phyloP scores from a whole-genome alignment of 2,113 vertebrate species.

The Calyptommatus sinebrachiatus region DNA sequence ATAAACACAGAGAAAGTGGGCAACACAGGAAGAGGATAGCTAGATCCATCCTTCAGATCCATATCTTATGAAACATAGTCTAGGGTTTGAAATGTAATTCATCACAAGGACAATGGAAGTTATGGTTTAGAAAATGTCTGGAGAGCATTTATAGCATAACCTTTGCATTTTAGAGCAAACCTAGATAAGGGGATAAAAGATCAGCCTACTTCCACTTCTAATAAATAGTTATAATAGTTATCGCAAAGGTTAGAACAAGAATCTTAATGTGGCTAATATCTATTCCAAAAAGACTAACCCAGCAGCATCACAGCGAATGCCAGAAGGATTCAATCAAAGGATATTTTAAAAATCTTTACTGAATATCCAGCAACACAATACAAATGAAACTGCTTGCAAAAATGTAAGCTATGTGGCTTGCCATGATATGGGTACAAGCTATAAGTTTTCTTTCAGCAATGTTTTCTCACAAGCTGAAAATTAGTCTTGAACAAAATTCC shows the following conservation, averaged over 20 bases:
- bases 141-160: too few species aligned
- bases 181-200: not conserved
- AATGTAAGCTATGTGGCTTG: not conserved
- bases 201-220: not conserved
- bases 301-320: not conserved
- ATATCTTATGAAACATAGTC: too few species aligned
- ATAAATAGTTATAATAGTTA: not conserved
- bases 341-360: not conserved
- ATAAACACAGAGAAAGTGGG: too few species aligned
- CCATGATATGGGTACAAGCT: not conserved
- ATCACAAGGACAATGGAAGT: not conserved
- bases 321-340: not conserved
- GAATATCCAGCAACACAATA: not conserved
- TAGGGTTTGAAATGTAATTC: too few species aligned
- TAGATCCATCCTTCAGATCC: too few species aligned
- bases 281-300: not conserved
- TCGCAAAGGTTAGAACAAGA: not conserved
- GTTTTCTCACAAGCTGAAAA: not conserved
- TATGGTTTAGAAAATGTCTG: not conserved
- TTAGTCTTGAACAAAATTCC: constrained; percentile 7
- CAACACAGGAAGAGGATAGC: too few species aligned
- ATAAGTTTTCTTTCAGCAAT: not conserved
- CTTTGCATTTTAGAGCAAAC: not conserved
- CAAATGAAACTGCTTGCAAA: not conserved
- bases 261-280: not conserved